Conservation (phyloP, 2,113 vertebrate genomes). For the Rhinolophus ferrumequinum region DNA sequence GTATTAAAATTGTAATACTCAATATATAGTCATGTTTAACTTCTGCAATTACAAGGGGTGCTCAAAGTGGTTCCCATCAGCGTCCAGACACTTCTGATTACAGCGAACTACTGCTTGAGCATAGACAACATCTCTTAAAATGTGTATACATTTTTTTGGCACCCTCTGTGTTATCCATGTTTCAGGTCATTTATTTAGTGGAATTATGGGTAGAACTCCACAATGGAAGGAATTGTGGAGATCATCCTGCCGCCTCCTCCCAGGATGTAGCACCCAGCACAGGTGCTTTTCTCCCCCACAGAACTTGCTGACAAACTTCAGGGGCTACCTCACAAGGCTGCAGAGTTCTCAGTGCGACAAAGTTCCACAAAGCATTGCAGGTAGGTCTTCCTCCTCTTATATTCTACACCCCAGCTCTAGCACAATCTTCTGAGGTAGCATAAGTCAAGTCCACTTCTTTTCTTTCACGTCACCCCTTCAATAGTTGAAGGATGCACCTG, state of each 20-base stretch:
- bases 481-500: not conserved
- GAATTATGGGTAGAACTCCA: not conserved
- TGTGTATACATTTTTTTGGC: too few species aligned
- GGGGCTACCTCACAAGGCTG: not conserved
- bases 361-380: not conserved
- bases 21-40: too few species aligned
- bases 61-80: too few species aligned
- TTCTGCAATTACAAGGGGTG: too few species aligned
- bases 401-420: not conserved
- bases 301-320: not conserved
- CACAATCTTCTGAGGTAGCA: not conserved
- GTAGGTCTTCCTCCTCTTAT: not conserved
- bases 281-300: not conserved
- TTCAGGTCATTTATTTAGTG: not conserved
- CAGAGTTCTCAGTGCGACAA: not conserved
- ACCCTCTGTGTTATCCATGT: not conserved
- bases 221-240: not conserved
- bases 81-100: too few species aligned
- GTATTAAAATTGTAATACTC: too few species aligned
- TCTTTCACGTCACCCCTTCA: not conserved
- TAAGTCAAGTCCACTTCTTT: not conserved
- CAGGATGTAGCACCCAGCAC: not conserved
- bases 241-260: not conserved
- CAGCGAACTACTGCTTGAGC: too few species aligned
- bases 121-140: too few species aligned